phyloP scores from a whole-genome alignment of 2,888 invertebrate genomes.

The Eristalis arbustorum region DNA sequence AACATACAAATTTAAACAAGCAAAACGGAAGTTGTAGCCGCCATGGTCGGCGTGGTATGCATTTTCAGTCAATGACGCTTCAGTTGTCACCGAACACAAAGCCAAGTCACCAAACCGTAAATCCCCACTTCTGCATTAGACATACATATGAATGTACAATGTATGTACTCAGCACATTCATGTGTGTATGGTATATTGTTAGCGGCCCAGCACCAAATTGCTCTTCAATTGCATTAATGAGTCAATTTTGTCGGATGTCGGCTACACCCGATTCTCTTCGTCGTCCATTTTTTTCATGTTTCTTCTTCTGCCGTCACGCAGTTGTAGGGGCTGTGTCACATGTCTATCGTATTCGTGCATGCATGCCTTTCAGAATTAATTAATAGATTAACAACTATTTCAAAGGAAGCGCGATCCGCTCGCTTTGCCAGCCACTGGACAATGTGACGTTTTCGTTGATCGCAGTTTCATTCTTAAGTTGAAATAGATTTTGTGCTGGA shows the following conservation, averaged over 20 bases:
- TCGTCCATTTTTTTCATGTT: not conserved
- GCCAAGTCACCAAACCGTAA: conserved; percentile 53
- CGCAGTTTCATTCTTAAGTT: conserved; percentile 32
- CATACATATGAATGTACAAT: not conserved
- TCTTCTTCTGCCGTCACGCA: not conserved
- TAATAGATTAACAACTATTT: conserved; percentile 38
- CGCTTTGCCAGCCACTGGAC: not conserved
- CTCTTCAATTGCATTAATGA: conserved; percentile 65
- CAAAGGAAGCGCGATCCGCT: conserved; percentile 14
- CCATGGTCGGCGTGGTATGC: conserved; percentile 57
- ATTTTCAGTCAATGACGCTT: conserved; percentile 59
- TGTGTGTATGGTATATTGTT: not conserved
- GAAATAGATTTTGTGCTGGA: conserved; percentile 44
- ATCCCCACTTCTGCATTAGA: conserved; percentile 8
- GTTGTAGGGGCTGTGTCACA: not conserved
- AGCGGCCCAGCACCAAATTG: not conserved
- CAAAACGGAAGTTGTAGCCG: conserved; percentile 64
- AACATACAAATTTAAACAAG: conserved; percentile 57
- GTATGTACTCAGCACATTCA: too few species aligned
- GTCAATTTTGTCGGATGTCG: conserved; percentile 55
- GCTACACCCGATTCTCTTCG: not conserved
- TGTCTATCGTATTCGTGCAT: conserved; percentile 5
- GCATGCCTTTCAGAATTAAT: conserved; percentile 54
- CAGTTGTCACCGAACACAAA: conserved; percentile 22
- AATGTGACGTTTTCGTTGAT: conserved; percentile 45